Evolutionary conservation across 2,797 vertebrate species (phyloP).

Genomic region (Fistularia tabacaria): DNA sequence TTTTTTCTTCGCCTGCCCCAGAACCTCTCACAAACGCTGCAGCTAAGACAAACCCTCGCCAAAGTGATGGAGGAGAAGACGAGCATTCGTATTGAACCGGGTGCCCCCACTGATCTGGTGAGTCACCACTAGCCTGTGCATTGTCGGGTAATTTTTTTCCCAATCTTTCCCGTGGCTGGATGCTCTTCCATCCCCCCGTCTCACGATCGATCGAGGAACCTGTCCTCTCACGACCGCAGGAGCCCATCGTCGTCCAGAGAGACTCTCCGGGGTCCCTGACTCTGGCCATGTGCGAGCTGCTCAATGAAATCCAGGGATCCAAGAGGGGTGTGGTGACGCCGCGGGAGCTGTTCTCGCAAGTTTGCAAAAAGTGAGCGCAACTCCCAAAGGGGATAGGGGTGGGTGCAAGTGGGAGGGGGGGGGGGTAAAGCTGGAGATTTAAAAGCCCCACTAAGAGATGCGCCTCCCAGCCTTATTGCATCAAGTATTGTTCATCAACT

Average conservation of each 20-base stretch:
- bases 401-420: too few relatives aligned
- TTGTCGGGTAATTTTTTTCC: neutral
- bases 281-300: conserved; percentile 86
- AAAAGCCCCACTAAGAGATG: neutral
- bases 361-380: conserved; percentile 94
- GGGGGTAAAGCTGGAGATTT: neutral
- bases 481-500: neutral
- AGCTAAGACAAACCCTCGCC: conserved; percentile 82
- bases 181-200: neutral
- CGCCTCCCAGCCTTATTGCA: neutral
- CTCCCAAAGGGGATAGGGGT: too few relatives aligned
- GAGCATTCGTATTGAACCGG: conserved; percentile 74
- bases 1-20: conserved; percentile 33
- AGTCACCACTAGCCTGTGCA: conserved; percentile 17
- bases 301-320: conserved; percentile 88
- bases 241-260: conserved; percentile 79
- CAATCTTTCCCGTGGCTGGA: neutral
- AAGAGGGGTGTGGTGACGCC: conserved; percentile 87
- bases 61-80: conserved; percentile 78
- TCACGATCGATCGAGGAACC: neutral
- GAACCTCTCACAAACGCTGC: conserved; percentile 93
- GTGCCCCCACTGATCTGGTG: conserved; percentile 64
- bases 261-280: conserved; percentile 88
- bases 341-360: conserved; percentile 90
- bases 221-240: conserved; percentile 65